These are phyloP conservation scores for Hypanus sabinus DNA, from an alignment of 2,113 vertebrate species.

Conservation along the genomic window DNA sequence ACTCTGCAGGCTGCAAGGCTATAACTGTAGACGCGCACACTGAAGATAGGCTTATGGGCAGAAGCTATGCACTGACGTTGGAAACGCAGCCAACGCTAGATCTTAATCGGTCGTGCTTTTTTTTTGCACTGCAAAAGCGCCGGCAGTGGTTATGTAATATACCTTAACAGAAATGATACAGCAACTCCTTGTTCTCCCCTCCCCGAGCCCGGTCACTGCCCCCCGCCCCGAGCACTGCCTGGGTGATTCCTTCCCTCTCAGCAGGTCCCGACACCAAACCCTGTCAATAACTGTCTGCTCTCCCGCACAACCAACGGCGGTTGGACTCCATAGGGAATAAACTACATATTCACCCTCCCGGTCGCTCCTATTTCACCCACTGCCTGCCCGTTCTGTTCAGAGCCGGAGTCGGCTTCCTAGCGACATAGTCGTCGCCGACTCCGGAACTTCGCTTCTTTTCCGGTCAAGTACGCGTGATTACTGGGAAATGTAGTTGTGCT, in stretches of 20 bases:
- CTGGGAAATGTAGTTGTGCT: background rate
- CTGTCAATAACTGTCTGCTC: background rate
- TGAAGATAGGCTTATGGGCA: background rate
- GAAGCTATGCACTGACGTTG: background rate
- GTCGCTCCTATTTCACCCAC: background rate
- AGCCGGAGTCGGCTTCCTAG: background rate
- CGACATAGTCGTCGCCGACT: background rate
- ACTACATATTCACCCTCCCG: background rate
- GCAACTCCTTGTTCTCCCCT: no score
- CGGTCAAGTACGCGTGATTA: background rate
- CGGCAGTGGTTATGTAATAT: background rate
- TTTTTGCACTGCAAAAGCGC: no score
- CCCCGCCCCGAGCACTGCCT: background rate
- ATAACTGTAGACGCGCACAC: background rate
- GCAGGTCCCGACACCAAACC: background rate
- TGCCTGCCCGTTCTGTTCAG: background rate
- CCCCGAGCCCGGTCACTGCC: background rate
- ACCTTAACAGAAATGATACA: background rate
- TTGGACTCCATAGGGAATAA: no score
- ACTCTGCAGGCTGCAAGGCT: background rate
- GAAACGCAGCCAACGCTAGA: background rate
- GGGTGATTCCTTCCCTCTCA: background rate
- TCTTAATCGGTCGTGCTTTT: background rate
- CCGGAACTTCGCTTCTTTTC: background rate
- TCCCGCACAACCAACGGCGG: background rate